Evolutionary conservation across 2,888 invertebrate genomes (phyloP).

Genomic region (Ligdia adustata): DNA sequence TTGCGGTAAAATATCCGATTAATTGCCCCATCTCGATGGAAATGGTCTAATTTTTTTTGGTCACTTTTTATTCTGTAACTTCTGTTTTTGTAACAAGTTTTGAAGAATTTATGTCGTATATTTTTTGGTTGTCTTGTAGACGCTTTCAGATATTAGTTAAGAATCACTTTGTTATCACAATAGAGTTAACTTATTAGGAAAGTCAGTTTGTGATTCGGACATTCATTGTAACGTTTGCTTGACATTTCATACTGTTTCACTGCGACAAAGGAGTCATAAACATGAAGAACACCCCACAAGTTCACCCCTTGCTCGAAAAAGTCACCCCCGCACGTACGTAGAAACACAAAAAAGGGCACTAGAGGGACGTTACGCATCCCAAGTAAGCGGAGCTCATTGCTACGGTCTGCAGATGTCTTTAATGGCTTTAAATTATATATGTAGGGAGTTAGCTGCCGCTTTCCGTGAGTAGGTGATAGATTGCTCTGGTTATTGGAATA

Average conservation of each 20-base stretch:
- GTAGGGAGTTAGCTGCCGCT: slow-evolving; percentile 78
- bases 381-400: slow-evolving; percentile 79
- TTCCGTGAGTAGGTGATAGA: slow-evolving; percentile 70
- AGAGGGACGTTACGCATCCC: slow-evolving; percentile 79
- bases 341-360: slow-evolving; percentile 80
- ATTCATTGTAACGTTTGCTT: too few species aligned
- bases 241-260: slow-evolving; percentile 15
- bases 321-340: slow-evolving; percentile 81
- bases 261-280: slow-evolving; percentile 68
- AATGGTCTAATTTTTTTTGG: too few species aligned
- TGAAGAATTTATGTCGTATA: too few species aligned
- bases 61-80: too few species aligned
- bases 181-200: too few species aligned
- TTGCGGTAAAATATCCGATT: too few species aligned
- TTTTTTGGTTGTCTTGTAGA: too few species aligned
- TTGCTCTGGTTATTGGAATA: slow-evolving; percentile 47
- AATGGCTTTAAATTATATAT: slow-evolving; percentile 84
- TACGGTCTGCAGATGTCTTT: slow-evolving; percentile 82
- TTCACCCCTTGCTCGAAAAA: slow-evolving; percentile 82
- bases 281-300: slow-evolving; percentile 71
- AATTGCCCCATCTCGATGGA: too few species aligned
- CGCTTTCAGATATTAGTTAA: too few species aligned
- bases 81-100: too few species aligned
- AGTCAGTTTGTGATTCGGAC: too few species aligned
- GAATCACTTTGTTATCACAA: too few species aligned